Evolutionary conservation across 35 echinoderm and acorn worm species (phyloP).

Genomic region (Antedon bifida): DNA sequence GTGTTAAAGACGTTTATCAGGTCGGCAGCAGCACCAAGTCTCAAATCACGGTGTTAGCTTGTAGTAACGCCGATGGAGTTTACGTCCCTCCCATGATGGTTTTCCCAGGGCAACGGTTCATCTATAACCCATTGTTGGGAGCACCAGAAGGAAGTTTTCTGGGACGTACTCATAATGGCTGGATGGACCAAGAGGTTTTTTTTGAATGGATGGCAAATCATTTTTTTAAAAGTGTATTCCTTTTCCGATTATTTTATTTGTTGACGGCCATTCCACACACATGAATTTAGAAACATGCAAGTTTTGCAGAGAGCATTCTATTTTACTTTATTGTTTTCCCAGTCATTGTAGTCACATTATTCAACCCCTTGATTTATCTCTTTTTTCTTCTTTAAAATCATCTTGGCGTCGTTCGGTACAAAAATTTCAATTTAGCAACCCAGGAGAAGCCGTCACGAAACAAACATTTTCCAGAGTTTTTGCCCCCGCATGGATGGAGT

Average conservation of each 20-base stretch:
- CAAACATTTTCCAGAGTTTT: conserved; percentile 33
- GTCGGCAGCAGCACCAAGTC: neutral
- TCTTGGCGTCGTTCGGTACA: conserved; percentile 26
- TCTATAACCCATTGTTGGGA: conserved; percentile 7
- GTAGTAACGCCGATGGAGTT: conserved; percentile 10
- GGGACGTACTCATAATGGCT: conserved; percentile 9
- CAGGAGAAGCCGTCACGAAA: conserved; percentile 38
- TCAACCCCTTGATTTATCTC: conserved; percentile 48
- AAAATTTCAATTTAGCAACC: conserved; percentile 22
- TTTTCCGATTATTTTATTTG: conserved; percentile 2
- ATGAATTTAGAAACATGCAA: neutral
- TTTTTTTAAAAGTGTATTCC: neutral
- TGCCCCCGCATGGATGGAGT: conserved; percentile 31
- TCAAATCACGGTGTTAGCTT: conserved; percentile 16
- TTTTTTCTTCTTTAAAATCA: conserved; percentile 37
- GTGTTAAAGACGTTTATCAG: conserved; percentile 1
- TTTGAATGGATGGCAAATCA: conserved; percentile 24
- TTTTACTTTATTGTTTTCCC: conserved; percentile 42
- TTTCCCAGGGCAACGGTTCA: conserved; percentile 1
- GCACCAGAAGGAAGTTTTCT: conserved; percentile 1
- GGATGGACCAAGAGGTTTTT: conserved; percentile 12
- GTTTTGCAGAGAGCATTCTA: conserved; percentile 23
- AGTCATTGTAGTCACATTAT: conserved; percentile 44
- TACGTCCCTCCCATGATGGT: conserved; percentile 14
- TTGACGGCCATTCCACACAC: neutral